A percentile compares a stretch with the other conserved stretches of the same genome.
These are phyloP conservation scores for Acanthopleura granulata DNA, from an alignment of 2,888 invertebrate genomes.

Conservation along the genomic window DNA sequence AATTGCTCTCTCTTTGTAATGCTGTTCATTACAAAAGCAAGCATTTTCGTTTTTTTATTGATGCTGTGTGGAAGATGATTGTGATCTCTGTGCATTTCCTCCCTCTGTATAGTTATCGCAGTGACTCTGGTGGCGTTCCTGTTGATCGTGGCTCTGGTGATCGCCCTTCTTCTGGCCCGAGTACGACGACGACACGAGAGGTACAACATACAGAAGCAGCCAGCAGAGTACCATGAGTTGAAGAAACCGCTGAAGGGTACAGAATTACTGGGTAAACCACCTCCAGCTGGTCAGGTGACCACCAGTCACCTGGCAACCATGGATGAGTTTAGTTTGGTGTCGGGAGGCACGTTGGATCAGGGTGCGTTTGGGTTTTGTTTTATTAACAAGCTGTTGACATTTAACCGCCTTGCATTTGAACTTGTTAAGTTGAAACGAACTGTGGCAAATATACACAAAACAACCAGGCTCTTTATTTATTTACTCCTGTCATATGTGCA, in stretches of 20 bases:
- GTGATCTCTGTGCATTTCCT: conserved; percentile 9
- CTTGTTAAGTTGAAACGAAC: too few species aligned
- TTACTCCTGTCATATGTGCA: too few species aligned
- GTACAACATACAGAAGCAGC: conserved; percentile 43
- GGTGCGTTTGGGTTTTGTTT: neutral
- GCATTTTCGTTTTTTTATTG: too few species aligned
- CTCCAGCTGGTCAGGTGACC: conserved; percentile 24
- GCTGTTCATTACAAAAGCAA: too few species aligned
- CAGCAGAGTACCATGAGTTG: conserved; percentile 45
- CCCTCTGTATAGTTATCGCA: conserved; percentile 52
- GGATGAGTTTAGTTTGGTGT: conserved; percentile 62
- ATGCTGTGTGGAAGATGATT: neutral
- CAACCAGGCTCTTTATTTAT: too few species aligned
- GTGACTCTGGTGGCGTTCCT: conserved; percentile 45
- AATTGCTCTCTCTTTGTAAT: too few species aligned
- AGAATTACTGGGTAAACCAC: neutral
- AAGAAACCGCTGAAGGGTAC: conserved; percentile 48
- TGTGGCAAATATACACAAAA: too few species aligned
- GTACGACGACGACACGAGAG: conserved; percentile 36
- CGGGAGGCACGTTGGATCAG: conserved; percentile 28
- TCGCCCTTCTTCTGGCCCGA: conserved; percentile 47
- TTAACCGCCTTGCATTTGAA: too few species aligned
- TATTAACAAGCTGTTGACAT: too few species aligned
- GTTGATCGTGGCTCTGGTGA: conserved; percentile 46
- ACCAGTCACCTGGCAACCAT: conserved; percentile 53